Evolutionary conservation across 2,113 vertebrate species (phyloP), one percentile per base, ranked within the genome.

Genomic region (Clinocottus analis): DNA sequence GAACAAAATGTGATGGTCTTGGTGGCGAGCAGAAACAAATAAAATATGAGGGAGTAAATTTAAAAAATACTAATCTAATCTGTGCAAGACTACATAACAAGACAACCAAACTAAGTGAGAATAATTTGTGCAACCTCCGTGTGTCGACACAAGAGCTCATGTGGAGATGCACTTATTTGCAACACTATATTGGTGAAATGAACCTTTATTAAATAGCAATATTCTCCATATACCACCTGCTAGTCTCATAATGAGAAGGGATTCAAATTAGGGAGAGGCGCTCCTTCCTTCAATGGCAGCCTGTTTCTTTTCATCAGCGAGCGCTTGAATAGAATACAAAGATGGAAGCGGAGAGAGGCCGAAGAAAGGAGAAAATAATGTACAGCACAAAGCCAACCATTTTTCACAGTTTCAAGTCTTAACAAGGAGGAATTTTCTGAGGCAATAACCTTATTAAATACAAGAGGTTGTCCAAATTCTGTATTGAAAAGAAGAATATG

Each of bases 141-240:
- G 39, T 77, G 65, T 76, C 76, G 80, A 78, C 31, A 62, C 39
- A 35, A 51, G 58, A 68, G 74, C 82, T 81, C 84, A 60, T 85
- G 76, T 79, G 76, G 81, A 79, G 71, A 80, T 80, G 67, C 69
- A 72, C 76, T 87, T 83, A 81, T 84, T 82, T 65, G 59, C 68
- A 72, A 71, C 33, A 62, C 51, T 83, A 69, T 83, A 80, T 80
- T 72, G 69, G 91, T 90, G 84, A 92, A 92, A 89, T 87, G 82
- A 92, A 87, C 87, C 87, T 90, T 89, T 88, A 90, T 88, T 85
- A 89, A 91, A 84, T 60, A 67, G 87, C 77, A 89, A 91, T 92
- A 88, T 90, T 91, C 83, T 88, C 84, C 84, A 87, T 85, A 81
- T 88, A 89, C 89, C 91, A 92, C 91, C 90, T 90, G 90, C 91